Evolutionary conservation across 2,113 vertebrate genomes (phyloP).

Genomic region (Ursus arctos): DNA sequence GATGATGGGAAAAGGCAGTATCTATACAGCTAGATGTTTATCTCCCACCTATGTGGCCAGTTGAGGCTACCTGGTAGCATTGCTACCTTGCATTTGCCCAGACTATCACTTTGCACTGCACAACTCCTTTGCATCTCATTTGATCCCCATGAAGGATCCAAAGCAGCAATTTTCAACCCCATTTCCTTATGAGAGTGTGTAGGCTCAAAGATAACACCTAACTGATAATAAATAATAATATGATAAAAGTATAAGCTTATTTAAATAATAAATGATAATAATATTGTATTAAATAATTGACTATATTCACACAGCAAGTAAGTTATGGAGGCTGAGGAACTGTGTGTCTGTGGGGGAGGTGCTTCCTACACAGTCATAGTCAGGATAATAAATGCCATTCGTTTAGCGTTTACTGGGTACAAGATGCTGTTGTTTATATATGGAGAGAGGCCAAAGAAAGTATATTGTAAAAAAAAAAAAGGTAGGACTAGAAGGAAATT

Average conservation of each 20-base stretch:
- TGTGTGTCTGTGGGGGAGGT: not conserved
- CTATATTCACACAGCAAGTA: not conserved
- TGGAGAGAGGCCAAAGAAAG: not conserved
- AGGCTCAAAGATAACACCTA: not conserved
- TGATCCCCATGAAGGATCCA: not conserved
- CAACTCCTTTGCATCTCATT: not conserved
- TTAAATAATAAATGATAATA: not conserved
- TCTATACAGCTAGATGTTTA: not conserved
- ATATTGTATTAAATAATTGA: not conserved
- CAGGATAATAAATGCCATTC: not conserved
- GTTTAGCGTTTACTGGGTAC: not conserved
- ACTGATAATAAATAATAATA: not conserved
- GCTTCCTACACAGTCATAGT: not conserved
- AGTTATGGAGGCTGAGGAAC: not conserved
- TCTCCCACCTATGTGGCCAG: accelerated
- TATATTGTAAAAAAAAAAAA: not conserved
- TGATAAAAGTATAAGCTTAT: not conserved
- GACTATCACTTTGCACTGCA: not conserved
- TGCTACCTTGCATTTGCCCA: not conserved
- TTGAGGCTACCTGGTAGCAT: not conserved
- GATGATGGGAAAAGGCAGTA: not conserved
- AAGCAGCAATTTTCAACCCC: not conserved
- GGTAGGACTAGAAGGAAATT: not conserved
- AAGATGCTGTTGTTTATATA: not conserved
- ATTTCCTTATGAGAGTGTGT: not conserved